phyloP scores from a whole-genome alignment of 2,113 vertebrate species.

The Meriones unguiculatus region DNA sequence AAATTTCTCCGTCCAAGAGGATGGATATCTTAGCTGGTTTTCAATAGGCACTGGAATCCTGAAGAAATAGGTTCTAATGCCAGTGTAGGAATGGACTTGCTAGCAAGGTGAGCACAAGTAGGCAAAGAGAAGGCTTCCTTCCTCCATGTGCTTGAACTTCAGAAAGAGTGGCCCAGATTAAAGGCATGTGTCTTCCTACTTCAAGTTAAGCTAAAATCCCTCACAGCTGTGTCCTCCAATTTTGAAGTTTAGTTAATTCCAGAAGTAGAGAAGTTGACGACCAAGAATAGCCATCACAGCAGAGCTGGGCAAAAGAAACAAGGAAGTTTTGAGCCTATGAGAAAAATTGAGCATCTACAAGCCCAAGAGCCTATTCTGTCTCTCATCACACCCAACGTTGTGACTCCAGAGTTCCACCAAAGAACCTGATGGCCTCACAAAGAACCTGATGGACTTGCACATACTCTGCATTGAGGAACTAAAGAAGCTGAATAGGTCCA shows the following conservation, averaged over 20 bases:
- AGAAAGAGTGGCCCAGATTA: not conserved
- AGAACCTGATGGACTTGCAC: not conserved
- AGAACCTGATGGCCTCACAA: not conserved
- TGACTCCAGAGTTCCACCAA: not conserved
- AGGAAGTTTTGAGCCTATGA: not conserved
- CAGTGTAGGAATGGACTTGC: not conserved
- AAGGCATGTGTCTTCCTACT: not conserved
- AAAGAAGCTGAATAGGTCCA: not conserved
- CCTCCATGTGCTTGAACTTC: not conserved
- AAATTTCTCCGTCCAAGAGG: not conserved
- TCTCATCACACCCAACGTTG: not conserved
- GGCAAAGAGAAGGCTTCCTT: not conserved
- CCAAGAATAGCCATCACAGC: not conserved
- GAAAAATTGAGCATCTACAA: not conserved
- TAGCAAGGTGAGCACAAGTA: not conserved
- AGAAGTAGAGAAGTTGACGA: not conserved
- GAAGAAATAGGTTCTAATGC: not conserved
- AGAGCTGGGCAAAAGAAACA: not conserved
- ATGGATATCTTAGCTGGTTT: not conserved
- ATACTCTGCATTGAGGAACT: not conserved
- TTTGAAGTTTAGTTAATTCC: not conserved
- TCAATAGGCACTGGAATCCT: not conserved
- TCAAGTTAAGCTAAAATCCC: not conserved
- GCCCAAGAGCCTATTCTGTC: not conserved
- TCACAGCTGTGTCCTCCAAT: not conserved